Evolutionary conservation across 2,797 vertebrate species (phyloP), one percentile per base, ranked within the genome.

Genomic region (Schizothorax lantsangensis): DNA sequence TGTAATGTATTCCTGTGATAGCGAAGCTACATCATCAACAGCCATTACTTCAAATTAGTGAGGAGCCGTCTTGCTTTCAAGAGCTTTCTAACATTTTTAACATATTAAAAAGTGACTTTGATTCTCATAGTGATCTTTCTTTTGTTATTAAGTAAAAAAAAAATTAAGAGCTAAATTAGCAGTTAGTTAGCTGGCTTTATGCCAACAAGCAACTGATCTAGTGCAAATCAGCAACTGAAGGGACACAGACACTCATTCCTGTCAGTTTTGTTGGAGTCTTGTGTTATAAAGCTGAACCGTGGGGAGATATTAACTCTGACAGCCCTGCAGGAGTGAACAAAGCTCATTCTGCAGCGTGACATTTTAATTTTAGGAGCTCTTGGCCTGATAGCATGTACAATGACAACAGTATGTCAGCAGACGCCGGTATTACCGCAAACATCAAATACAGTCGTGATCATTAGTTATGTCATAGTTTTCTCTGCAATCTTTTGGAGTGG

Each of bases 191-290:
- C 47, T 52, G 17, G 69, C 17, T 52, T n/a, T 4, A 43, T 79
- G 12, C 23, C 38, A 79, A 17, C 77, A 26, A 79, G 36, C 54
- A 43, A 26, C 38, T 43, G 54, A 62, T 79, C 8, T 43, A 26
- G 57, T 26, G 1, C 57, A 38, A 26, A 26, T 79, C 38, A 43
- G 59, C 36, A 59, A 19, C 54, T 62, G 40, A 47, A 19, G 52
- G 49, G 23, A 7, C 21, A 11, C 40, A 47, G 82, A 80, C 59
- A 66, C 11, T 33, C 57, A 64, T 84, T 75, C 43, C 38, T 77
- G 83, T 84, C 30, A 38, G 8, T 74, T 62, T 84, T 84, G 14
- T 77, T 73, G n/a, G 38, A 36, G 11, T 75, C 72, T 38, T 81
- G 11, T 10, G 30, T 68, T 81, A n/a, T 82, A 2, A 52, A 71